A percentile compares a stretch with the other conserved stretches of the same genome.
Conservation (phyloP, 92 coral and sea anemone genomes). For the Palythoa grandiflora region DNA sequence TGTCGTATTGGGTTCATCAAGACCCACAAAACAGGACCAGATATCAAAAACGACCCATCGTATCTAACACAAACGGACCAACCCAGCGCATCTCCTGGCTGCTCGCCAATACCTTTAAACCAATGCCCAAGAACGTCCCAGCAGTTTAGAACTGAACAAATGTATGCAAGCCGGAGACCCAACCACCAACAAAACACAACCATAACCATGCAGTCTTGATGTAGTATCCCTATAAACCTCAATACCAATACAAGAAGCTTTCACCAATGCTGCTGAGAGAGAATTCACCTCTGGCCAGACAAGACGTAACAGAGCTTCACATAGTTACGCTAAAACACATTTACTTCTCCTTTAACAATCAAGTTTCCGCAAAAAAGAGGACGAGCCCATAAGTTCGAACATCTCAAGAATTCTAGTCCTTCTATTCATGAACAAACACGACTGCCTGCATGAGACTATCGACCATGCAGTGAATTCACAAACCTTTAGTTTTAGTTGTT, state of each 20-base stretch:
- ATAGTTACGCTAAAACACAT: too few species aligned
- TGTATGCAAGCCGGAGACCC: constrained; percentile 22
- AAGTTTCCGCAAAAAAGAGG: constrained; percentile 25
- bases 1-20: neutral
- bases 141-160: constrained; percentile 58
- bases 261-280: neutral
- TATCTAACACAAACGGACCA: constrained; percentile 43
- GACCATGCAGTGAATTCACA: too few species aligned
- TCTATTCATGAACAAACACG: constrained; percentile 34
- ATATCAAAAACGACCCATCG: constrained; percentile 45
- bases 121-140: constrained; percentile 52
- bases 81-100: constrained; percentile 52
- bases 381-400: constrained; percentile 44
- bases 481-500: too few species aligned
- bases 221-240: constrained; percentile 61
- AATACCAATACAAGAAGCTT: constrained; percentile 53
- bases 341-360: too few species aligned
- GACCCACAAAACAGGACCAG: constrained; percentile 60
- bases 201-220: constrained; percentile 72
- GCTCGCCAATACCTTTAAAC: constrained; percentile 44
- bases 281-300: neutral
- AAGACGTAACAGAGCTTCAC: too few species aligned
- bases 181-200: constrained; percentile 18
- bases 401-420: constrained; percentile 50
- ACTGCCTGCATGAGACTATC: too few species aligned